These are phyloP conservation scores for Tautogolabrus adspersus DNA, from an alignment of 2,113 vertebrate species.

Conservation along the genomic window DNA sequence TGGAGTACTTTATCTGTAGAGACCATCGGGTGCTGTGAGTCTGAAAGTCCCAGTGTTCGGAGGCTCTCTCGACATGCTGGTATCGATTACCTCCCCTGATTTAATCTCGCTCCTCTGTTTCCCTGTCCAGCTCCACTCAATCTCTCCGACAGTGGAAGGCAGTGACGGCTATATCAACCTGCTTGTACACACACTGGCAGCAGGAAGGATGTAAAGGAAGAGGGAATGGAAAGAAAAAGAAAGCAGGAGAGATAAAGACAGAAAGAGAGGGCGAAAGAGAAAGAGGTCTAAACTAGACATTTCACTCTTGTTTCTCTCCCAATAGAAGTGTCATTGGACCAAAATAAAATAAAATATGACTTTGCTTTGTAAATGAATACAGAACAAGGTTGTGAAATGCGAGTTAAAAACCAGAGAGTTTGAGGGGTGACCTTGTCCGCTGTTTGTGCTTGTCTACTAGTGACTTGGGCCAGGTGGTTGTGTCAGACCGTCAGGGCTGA, in stretches of 20 bases:
- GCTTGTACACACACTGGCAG: constrained; percentile 32
- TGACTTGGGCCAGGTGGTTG: constrained; percentile 68
- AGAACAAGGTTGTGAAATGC: neutral
- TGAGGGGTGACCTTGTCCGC: constrained; percentile 65
- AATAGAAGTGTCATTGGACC: neutral
- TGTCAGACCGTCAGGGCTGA: constrained; percentile 66
- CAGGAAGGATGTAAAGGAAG: constrained; percentile 4
- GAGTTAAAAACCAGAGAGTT: neutral
- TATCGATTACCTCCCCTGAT: constrained; percentile 75
- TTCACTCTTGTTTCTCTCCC: neutral
- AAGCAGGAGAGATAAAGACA: neutral
- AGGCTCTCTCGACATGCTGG: constrained; percentile 56
- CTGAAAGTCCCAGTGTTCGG: constrained; percentile 61
- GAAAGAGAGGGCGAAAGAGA: neutral
- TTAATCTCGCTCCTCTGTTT: constrained; percentile 74
- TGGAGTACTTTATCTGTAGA: constrained; percentile 59
- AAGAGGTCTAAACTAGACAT: neutral
- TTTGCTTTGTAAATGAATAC: constrained; percentile 4
- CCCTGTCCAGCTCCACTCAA: constrained; percentile 56
- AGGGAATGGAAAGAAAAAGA: neutral
- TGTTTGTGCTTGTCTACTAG: constrained; percentile 38
- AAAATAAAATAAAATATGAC: neutral
- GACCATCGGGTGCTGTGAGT: constrained; percentile 60
- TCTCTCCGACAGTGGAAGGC: constrained; percentile 52
- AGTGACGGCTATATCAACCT: constrained; percentile 73